Base-by-base conservation (phyloP, 1,140 invertebrate species). In the Philaenus spumarius region DNA sequence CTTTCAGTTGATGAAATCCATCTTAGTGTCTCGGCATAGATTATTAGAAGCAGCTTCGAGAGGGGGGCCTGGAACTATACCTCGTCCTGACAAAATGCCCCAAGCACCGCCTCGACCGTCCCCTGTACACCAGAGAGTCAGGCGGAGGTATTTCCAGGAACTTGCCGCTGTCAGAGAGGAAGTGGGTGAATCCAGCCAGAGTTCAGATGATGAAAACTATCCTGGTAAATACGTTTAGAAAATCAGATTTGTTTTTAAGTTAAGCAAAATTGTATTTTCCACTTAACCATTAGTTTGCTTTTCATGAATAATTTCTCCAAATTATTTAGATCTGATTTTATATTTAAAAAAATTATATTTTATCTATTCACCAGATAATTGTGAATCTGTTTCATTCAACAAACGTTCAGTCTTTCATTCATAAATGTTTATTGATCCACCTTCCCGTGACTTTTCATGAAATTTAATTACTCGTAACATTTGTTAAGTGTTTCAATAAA, bases 161-260 rank as follows among this genome's bases (percentile, higher is more conserved):
- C 71, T 83, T 19, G 65, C 74, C 20, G 75, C 77, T 43, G 73
- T 80, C 3, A 65, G 73, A 62, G 70, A 72, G 69, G 74, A 80
- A 73, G 79, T 86, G 39, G 85, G 83, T 48, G 76, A 84, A 64
- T 67, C 77, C 66, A 77, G 82, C 65, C 80, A 84, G 62, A 81
- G 83, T 67, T 83, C 86, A 60, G 80, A 84, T 62, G 79, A 84
- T 79, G 81, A 87, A 66, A 82, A 82, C 66, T 86, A 83, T 73
- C 81, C 73, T 60, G 73, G 72, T 75, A 62, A 55, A 35, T 60
- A 46, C 14, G n/a, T 20, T 37, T 37, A n/a, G n/a, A n/a, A n/a
- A n/a, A n/a, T n/a, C n/a, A n/a, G n/a, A 30, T 23, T 24, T 50
- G 22, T 50, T 51, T 12, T 51, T 30, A 51, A 26, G 9, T 51